These are phyloP conservation scores for Eriosoma lanigerum DNA, from an alignment of 1,140 invertebrate species.

Conservation along the genomic window DNA sequence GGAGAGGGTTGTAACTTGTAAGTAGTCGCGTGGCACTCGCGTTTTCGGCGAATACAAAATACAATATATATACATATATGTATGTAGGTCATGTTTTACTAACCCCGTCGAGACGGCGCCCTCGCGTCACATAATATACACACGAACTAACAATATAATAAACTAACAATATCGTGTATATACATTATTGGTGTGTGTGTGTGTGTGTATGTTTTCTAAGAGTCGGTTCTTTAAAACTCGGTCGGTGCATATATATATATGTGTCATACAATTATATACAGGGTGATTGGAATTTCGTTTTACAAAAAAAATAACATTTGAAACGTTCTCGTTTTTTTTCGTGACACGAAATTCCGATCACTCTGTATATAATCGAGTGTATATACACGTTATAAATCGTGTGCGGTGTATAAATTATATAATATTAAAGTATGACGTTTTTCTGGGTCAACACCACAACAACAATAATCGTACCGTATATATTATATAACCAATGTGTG, in stretches of 20 bases:
- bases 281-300: no score
- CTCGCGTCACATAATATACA: background rate
- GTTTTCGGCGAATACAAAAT: background rate
- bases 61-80: background rate
- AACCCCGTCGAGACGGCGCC: constrained; percentile 32
- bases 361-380: no score
- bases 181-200: background rate
- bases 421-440: background rate
- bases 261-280: no score
- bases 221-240: no score
- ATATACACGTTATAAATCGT: constrained; percentile 2
- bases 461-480: background rate
- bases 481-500: no score
- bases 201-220: no score
- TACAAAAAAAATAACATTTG: no score
- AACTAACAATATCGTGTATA: background rate
- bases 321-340: no score
- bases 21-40: constrained; percentile 1
- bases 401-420: constrained; percentile 19
- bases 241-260: no score
- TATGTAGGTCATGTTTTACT: constrained; percentile 40
- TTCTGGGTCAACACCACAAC: background rate
- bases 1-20: constrained; percentile 18
- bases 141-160: background rate
- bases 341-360: no score